A percentile compares a stretch with the other conserved stretches of the same genome.
Evolutionary conservation across 2,113 vertebrate species (phyloP).

Genomic region (Pimephales promelas): DNA sequence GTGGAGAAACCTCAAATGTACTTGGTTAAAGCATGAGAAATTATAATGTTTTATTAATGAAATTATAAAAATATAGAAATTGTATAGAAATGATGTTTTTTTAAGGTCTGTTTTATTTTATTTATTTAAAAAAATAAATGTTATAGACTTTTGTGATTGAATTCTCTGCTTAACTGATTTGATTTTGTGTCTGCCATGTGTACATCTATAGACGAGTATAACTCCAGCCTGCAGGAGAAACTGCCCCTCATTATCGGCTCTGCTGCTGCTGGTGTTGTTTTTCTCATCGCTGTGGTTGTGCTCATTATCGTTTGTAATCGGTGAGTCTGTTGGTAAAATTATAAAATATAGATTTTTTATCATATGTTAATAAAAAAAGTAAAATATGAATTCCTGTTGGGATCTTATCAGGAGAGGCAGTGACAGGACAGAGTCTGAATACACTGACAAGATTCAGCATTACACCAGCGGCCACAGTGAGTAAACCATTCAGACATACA

Average conservation of each 20-base stretch:
- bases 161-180: neutral
- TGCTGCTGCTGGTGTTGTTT: conserved; percentile 86
- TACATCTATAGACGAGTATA: conserved; percentile 84
- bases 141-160: neutral
- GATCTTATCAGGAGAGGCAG: conserved; percentile 84
- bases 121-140: too few species aligned
- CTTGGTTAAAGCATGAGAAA: neutral
- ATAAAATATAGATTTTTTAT: too few species aligned
- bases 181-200: neutral
- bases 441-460: conserved; percentile 95
- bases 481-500: conserved; percentile 66
- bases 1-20: neutral
- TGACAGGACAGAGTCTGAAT: conserved; percentile 90
- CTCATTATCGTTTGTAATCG: conserved; percentile 88
- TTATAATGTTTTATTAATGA: neutral
- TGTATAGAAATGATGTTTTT: too few species aligned
- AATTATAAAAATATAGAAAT: too few species aligned
- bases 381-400: neutral
- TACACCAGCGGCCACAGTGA: conserved; percentile 97
- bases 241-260: conserved; percentile 93
- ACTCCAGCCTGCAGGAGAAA: conserved; percentile 92
- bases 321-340: conserved; percentile 71
- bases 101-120: neutral
- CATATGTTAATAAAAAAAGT: too few species aligned
- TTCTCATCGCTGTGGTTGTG: conserved; percentile 89